Conservation (phyloP, 2,888 invertebrate genomes). For the Cosmorhoe ocellata region DNA sequence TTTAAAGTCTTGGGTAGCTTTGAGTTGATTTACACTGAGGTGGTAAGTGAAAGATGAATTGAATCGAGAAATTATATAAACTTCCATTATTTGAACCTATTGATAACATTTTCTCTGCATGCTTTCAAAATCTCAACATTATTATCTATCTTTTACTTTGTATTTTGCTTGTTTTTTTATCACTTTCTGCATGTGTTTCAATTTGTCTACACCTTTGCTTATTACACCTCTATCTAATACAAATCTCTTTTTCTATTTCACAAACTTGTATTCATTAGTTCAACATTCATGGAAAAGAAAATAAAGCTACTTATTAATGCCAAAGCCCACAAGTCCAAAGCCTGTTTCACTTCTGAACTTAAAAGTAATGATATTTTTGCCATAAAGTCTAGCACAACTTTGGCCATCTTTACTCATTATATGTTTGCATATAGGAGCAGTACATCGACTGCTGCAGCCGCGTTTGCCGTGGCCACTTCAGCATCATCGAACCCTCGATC, state of each 20-base stretch:
- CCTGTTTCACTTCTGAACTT: background rate
- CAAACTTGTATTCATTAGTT: no score
- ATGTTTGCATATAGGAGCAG: slow-evolving; percentile 84
- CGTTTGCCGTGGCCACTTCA: slow-evolving; percentile 95
- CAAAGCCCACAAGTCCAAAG: no score
- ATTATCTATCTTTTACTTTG: background rate
- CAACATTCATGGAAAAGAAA: no score
- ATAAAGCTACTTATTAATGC: no score
- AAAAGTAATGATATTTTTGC: background rate
- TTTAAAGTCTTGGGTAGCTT: no score
- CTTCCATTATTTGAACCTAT: no score
- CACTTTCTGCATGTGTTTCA: slow-evolving; percentile 17
- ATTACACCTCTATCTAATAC: background rate
- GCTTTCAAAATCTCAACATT: slow-evolving; percentile 8
- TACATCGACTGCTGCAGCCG: slow-evolving; percentile 92
- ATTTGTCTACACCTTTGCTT: background rate
- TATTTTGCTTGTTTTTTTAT: slow-evolving; percentile 16
- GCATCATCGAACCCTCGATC: slow-evolving; percentile 92
- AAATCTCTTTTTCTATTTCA: no score
- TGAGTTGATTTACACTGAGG: no score
- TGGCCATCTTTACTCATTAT: no score
- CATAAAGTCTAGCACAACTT: no score
- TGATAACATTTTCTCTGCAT: slow-evolving; percentile 13
- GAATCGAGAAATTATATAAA: no score
- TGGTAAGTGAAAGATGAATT: no score